Evolutionary conservation across 1,140 invertebrate genomes (phyloP).

Genomic region (Neoseiulus cucumeris): DNA sequence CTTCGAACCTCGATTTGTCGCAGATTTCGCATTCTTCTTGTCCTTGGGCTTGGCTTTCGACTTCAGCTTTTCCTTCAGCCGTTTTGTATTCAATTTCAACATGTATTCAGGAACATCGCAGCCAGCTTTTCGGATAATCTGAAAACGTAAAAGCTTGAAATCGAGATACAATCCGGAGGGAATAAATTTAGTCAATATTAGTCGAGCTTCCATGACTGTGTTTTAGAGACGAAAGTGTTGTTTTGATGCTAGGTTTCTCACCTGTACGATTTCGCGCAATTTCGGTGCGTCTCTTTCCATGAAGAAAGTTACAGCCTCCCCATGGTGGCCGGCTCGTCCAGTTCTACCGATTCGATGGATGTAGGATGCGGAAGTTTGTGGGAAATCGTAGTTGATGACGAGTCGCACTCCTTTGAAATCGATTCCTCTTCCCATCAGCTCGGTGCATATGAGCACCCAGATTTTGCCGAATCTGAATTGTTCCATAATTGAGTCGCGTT

Average conservation of each 20-base stretch:
- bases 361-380: slow-evolving; percentile 70
- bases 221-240: too few relatives aligned
- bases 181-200: too few relatives aligned
- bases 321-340: slow-evolving; percentile 68
- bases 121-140: slow-evolving; percentile 63
- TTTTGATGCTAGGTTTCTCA: too few relatives aligned
- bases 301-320: slow-evolving; percentile 82
- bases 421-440: slow-evolving; percentile 86
- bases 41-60: too few relatives aligned
- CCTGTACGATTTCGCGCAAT: slow-evolving; percentile 32
- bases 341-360: slow-evolving; percentile 82
- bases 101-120: slow-evolving; percentile 70
- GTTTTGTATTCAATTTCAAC: slow-evolving; percentile 23
- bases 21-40: too few relatives aligned
- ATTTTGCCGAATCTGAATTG: slow-evolving; percentile 76
- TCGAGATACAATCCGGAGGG: too few relatives aligned
- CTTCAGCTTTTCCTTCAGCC: background rate
- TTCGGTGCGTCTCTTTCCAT: slow-evolving; percentile 63
- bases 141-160: slow-evolving; percentile 19
- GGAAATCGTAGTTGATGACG: slow-evolving; percentile 95
- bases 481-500: slow-evolving; percentile 70
- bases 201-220: too few relatives aligned
- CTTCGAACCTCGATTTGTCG: too few relatives aligned
- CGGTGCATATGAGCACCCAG: slow-evolving; percentile 91
- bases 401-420: slow-evolving; percentile 94